Evolutionary conservation across 2,113 vertebrate species (phyloP).

Genomic region (Bufo bufo): DNA sequence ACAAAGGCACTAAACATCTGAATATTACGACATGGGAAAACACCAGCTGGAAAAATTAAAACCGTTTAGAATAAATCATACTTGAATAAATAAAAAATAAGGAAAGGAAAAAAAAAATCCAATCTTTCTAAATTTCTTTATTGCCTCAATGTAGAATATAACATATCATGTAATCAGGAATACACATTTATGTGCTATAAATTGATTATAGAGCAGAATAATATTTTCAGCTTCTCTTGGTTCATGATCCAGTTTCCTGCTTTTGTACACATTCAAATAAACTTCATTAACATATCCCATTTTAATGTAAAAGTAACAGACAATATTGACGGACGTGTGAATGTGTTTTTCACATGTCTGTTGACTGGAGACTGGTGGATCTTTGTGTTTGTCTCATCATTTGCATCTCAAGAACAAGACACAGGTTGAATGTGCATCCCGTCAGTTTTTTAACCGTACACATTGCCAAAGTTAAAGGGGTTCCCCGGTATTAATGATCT

Average conservation of each 20-base stretch:
- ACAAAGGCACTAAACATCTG: conserved; percentile 39
- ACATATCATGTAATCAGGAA: neutral
- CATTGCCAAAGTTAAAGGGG: too few species aligned
- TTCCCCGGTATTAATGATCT: too few species aligned
- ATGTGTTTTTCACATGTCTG: too few species aligned
- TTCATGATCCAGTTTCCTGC: neutral
- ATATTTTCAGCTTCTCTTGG: neutral
- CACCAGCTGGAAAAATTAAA: conserved; percentile 27
- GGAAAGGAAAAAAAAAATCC: neutral
- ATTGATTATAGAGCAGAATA: neutral
- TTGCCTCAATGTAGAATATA: neutral
- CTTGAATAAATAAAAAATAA: neutral
- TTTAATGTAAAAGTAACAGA: neutral
- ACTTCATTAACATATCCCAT: neutral
- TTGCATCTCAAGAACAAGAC: too few species aligned
- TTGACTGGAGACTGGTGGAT: too few species aligned
- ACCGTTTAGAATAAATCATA: conserved; percentile 2
- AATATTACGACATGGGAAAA: conserved; percentile 32
- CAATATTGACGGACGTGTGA: too few species aligned
- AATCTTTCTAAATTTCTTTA: neutral
- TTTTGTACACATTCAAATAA: neutral
- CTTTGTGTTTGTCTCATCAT: too few species aligned
- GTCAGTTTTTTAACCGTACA: too few species aligned
- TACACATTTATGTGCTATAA: conserved; percentile 2
- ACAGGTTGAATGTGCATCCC: too few species aligned